Conservation (phyloP, 2,113 vertebrate species). For the Anhinga anhinga region DNA sequence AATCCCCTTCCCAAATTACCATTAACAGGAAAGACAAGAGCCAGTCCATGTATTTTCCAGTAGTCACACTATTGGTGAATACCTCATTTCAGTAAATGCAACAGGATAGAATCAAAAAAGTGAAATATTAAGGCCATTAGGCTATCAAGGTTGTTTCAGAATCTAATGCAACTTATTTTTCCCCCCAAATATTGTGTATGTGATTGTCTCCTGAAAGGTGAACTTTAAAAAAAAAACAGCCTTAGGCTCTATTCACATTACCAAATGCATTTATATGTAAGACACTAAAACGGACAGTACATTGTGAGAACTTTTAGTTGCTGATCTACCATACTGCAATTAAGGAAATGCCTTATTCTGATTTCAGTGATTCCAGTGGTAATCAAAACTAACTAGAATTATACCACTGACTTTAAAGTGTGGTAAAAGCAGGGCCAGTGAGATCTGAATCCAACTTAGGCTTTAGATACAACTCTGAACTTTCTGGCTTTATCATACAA, state of each 20-base stretch:
- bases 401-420: not conserved
- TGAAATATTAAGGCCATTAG: not conserved
- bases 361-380: not conserved
- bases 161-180: not conserved
- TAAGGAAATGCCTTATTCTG: not conserved
- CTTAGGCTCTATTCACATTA: not conserved
- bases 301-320: not conserved
- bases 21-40: not conserved
- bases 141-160: not conserved
- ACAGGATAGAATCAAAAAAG: not conserved
- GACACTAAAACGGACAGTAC: not conserved
- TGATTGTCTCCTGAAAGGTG: not conserved
- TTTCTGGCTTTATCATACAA: not conserved
- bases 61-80: not conserved
- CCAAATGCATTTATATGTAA: not conserved
- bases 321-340: not conserved
- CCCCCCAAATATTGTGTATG: not conserved
- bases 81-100: not conserved
- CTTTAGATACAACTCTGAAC: not conserved
- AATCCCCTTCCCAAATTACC: not conserved
- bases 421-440: not conserved
- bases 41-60: not conserved
- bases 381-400: not conserved
- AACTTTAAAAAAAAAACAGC: not conserved
- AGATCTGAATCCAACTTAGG: not conserved